Base-by-base conservation (phyloP, 2,797 vertebrate species). In the Spondyliosoma cantharus region DNA sequence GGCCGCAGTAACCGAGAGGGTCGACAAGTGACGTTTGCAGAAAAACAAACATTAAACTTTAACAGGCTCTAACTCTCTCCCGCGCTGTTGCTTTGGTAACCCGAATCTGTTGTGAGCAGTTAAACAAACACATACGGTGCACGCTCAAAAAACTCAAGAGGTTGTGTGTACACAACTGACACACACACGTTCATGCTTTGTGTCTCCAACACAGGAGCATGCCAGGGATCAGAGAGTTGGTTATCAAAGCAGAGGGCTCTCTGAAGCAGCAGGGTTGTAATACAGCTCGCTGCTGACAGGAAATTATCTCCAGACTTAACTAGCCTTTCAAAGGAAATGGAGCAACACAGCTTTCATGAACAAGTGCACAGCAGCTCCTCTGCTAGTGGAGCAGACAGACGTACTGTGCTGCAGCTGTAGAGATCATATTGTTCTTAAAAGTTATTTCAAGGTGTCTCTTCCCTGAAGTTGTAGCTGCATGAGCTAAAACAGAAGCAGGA, bases 41-140 rank as follows among this genome's bases (percentile, higher is more conserved):
- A 85, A 88, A 37, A 90, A 82, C 67, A 85, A 92, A 89, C 89
- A 93, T 94, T 92, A 95, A 94, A 93, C 82, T 93, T 95, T 93
- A 93, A 94, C 91, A 73, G 75, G 68, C 78, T 86, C 77, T 3
- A 78, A 86, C 76, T 86, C 80, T 83, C 86, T 73, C 58, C 32
- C 12, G 53, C 79, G 80, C 85, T 58, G 69, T 80, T 83, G 81
- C 81, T 87, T 58, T 64, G 83, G 93, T 84, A 92, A 93, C 86
- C 20, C 0, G 54, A 86, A 79, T 80, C 84, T 81, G 71, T 78
- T 80, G 81, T 83, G 59, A 71, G 78, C 86, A 83, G 75, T 37
- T 69, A 56, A 54, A 76, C 56, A 64, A 69, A 87, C 69, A 58
- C 76, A 71, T 73, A 57, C 4, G 13, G 20, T 61, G 66, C 50